Base-by-base conservation (phyloP, 2,797 vertebrate genomes). In the Propithecus deckenii region DNA sequence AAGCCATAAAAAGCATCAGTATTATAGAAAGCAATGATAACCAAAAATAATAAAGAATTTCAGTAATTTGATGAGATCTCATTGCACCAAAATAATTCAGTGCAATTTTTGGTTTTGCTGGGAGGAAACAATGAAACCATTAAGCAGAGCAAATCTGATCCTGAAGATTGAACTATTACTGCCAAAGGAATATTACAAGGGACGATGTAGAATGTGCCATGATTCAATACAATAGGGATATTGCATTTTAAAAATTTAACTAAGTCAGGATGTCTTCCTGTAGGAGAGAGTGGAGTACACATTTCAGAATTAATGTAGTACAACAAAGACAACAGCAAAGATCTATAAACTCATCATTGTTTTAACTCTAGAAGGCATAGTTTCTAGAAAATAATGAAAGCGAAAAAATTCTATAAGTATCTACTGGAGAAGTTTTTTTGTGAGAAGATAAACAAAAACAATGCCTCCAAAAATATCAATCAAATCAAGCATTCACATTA, bases 31-130 rank as follows among this genome's bases (percentile, higher is more conserved):
- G 28, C 20, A 85, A 63, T 93, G 50, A 90, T 69, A 88, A 88
- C 32, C 18, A 87, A 96, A 93, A 94, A 87, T 76, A 94, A 95
- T 80, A 74, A 88, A 92, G n/a, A 79, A 85, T 87, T 85, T 95
- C 28, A 61, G 23, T 85, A 90, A 92, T 57, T 67, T 94, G 48
- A 87, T 90, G 46, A 94, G 30, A 86, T 92, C 80, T 86, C 80
- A 4, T 76, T 88, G 43, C 48, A 71, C 59, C 59, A 92, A 92
- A 83, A 93, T 93, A 95, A 93, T n/a, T 95, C 74, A 72, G 65
- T 81, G 13, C 25, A 57, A n/a, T 74, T 95, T 94, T 78, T 81
- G 48, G 14, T 71, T 93, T 94, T 81, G 3, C 59, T 86, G 61
- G 5, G 20, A 90, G 61, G 46, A 96, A 94, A 81, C 13, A 65